phyloP scores from a whole-genome alignment of 2,888 invertebrate genomes.

The Drosophila affinis region DNA sequence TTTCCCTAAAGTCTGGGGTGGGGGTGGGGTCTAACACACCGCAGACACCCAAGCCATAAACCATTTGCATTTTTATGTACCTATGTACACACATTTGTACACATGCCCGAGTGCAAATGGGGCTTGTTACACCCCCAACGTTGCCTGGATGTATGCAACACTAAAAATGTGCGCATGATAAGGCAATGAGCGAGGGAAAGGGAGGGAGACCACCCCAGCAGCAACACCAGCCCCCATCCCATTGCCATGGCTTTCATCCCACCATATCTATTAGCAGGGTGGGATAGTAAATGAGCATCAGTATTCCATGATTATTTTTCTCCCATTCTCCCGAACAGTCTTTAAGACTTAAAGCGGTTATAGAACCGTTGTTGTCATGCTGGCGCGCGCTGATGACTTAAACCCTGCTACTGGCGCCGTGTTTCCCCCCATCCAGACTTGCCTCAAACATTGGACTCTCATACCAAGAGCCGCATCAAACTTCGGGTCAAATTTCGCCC shows the following conservation, averaged over 20 bases:
- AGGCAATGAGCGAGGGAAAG: constrained; percentile 26
- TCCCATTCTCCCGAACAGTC: constrained; percentile 49
- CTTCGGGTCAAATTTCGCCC: constrained; percentile 64
- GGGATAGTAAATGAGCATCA: constrained; percentile 24
- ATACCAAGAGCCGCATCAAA: constrained; percentile 21
- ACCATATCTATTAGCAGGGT: constrained; percentile 17
- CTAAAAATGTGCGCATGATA: constrained; percentile 66
- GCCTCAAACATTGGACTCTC: constrained; percentile 5
- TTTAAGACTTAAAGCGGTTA: constrained; percentile 71
- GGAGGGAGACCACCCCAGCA: constrained; percentile 6
- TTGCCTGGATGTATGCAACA: constrained; percentile 77
- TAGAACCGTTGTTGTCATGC: constrained; percentile 43
- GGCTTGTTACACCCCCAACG: constrained; percentile 57
- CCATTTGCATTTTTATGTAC: constrained; percentile 47
- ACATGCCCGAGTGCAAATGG: constrained; percentile 42
- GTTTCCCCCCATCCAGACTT: constrained; percentile 6
- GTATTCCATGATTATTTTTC: constrained; percentile 29
- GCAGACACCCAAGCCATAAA: constrained; percentile 57
- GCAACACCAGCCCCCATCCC: not conserved
- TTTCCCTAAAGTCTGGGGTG: not conserved
- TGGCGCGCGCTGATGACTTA: constrained; percentile 69
- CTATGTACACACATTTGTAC: constrained; percentile 21
- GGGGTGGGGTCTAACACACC: constrained; percentile 16
- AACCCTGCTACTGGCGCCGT: constrained; percentile 74
- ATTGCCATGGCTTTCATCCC: not conserved